Percentiles rank a stretch among this genome's conserved stretches.
Conservation (phyloP, 2,113 vertebrate species). For the Percopsis transmontana region DNA sequence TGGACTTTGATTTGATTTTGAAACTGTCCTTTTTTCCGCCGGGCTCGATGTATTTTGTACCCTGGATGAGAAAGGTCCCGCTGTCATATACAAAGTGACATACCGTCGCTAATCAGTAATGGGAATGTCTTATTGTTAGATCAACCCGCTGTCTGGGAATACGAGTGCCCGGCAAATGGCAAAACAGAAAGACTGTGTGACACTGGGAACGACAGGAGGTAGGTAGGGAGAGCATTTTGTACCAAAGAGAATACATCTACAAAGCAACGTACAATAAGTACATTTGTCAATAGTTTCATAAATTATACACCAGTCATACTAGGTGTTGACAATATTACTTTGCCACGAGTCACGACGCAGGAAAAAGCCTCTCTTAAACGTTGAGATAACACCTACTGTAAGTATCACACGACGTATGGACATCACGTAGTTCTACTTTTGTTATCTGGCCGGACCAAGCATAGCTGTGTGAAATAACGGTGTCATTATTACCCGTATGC, state of each 20-base stretch:
- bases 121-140: constrained; percentile 18
- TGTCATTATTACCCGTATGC: too few species aligned
- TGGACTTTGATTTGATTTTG: constrained; percentile 41
- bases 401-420: too few species aligned
- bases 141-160: constrained; percentile 8
- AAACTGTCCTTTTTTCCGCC: constrained; percentile 17
- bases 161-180: constrained; percentile 13
- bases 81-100: constrained; percentile 13
- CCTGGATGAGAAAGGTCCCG: constrained; percentile 18
- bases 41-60: constrained; percentile 17
- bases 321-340: too few species aligned
- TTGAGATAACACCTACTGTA: too few species aligned
- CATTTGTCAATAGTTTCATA: too few species aligned
- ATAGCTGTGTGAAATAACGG: too few species aligned
- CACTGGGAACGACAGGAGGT: background rate
- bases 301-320: too few species aligned
- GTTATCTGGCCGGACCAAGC: too few species aligned
- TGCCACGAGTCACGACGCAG: too few species aligned
- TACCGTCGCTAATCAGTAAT: constrained; percentile 31
- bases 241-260: background rate
- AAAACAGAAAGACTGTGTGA: constrained; percentile 5
- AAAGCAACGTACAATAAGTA: too few species aligned
- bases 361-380: too few species aligned
- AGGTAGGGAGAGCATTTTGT: background rate
- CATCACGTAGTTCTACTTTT: too few species aligned